These are phyloP conservation scores for Lithophane ornitopus DNA, from an alignment of 2,888 invertebrate genomes.

Conservation along the genomic window DNA sequence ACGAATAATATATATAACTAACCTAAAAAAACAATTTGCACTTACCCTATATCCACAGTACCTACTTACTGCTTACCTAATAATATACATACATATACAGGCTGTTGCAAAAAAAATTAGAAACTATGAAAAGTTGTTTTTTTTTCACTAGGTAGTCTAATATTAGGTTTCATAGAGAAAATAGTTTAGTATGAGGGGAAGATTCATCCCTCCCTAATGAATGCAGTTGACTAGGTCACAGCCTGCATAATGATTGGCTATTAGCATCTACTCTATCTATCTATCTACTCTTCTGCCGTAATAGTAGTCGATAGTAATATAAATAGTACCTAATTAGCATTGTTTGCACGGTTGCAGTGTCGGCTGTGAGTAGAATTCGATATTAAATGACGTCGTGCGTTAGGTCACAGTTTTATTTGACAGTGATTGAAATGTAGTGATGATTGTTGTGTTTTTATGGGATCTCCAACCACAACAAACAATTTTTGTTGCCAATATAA, in stretches of 20 bases:
- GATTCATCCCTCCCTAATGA: neutral
- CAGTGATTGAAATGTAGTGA: slow-evolving; percentile 23
- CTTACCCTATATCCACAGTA: no score
- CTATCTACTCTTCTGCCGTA: neutral
- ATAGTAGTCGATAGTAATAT: neutral
- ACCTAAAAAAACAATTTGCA: no score
- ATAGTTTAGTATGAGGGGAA: no score
- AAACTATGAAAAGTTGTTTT: no score
- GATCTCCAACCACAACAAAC: neutral
- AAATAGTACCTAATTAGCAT: slow-evolving; percentile 21
- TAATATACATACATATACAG: no score
- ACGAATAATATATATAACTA: no score
- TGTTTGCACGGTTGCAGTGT: neutral
- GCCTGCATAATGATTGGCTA: neutral
- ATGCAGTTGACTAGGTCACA: neutral
- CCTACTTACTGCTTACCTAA: no score
- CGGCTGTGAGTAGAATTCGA: slow-evolving; percentile 12
- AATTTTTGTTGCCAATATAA: neutral
- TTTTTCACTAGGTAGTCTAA: no score
- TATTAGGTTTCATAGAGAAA: no score
- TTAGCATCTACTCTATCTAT: neutral
- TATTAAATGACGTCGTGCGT: slow-evolving; percentile 16
- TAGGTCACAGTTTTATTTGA: slow-evolving; percentile 38
- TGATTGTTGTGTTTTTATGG: neutral
- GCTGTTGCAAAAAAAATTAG: no score